Percentiles rank a stretch among this genome's conserved stretches.
These are phyloP conservation scores for Caenorhabditis inopinata DNA, from an alignment of 1,140 invertebrate species.

Conservation along the genomic window DNA sequence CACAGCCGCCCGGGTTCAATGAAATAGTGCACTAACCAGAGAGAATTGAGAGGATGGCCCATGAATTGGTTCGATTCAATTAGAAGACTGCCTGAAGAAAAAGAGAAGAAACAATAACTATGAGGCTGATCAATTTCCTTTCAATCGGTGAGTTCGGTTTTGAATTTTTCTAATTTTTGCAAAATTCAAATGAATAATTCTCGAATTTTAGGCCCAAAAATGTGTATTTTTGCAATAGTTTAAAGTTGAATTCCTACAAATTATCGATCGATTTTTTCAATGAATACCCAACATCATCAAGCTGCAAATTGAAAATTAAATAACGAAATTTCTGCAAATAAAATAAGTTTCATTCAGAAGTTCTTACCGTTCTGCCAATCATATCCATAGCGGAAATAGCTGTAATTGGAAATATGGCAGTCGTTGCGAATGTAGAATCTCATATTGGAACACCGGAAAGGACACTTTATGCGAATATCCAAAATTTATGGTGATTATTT, in stretches of 20 bases:
- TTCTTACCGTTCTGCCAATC: background rate
- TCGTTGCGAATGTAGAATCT: background rate
- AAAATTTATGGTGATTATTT: slow-evolving; percentile 11
- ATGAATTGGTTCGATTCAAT: too few relatives aligned
- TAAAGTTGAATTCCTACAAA: too few relatives aligned
- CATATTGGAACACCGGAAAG: background rate
- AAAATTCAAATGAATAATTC: background rate
- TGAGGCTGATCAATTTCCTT: background rate
- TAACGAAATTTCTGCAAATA: too few relatives aligned
- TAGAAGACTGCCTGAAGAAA: too few relatives aligned
- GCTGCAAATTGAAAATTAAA: too few relatives aligned
- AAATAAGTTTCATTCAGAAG: too few relatives aligned
- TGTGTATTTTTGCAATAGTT: too few relatives aligned
- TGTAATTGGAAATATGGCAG: slow-evolving; percentile 31
- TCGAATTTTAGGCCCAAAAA: too few relatives aligned
- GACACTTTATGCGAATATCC: background rate
- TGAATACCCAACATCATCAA: too few relatives aligned
- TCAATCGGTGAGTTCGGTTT: background rate
- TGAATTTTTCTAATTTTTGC: too few relatives aligned
- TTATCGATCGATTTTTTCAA: too few relatives aligned
- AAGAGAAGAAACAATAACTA: too few relatives aligned
- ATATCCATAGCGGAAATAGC: background rate
- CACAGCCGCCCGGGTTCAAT: background rate
- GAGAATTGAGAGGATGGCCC: background rate
- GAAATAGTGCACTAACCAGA: background rate